Evolutionary conservation across 2,888 invertebrate species (phyloP).

Genomic region (Rhaphigaster nebulosa): DNA sequence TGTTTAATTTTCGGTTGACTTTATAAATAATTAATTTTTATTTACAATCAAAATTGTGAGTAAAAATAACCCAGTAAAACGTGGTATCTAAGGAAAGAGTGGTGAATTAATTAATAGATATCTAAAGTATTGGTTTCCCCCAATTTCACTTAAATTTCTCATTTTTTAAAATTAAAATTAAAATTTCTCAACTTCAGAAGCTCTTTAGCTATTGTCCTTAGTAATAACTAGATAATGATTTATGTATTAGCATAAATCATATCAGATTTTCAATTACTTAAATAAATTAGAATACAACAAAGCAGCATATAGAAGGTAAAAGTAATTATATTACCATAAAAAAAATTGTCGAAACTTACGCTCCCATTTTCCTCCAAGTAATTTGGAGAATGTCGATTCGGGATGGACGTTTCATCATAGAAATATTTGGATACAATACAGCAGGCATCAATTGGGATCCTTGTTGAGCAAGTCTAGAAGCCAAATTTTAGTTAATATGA

Average conservation of each 20-base stretch:
- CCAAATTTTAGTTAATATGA: not conserved
- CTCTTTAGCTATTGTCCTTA: not conserved
- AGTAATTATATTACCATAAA: not conserved
- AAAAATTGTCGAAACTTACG: slow-evolving; percentile 65
- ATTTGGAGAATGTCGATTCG: slow-evolving; percentile 67
- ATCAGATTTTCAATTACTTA: not conserved
- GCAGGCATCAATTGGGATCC: slow-evolving; percentile 63
- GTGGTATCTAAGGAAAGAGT: not conserved
- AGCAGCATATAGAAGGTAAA: not conserved
- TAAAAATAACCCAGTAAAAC: not conserved
- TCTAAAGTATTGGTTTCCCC: not conserved
- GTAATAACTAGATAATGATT: not conserved
- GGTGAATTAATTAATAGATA: not conserved
- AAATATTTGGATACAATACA: slow-evolving; percentile 62
- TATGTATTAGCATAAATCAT: not conserved
- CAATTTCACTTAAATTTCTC: not conserved
- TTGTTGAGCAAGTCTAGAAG: slow-evolving; percentile 59
- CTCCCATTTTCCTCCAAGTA: slow-evolving; percentile 67
- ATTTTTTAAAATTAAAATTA: not conserved
- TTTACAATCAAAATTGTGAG: not conserved
- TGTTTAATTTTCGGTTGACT: not conserved
- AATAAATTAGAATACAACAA: not conserved
- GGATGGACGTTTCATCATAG: slow-evolving; percentile 67
- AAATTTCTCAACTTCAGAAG: not conserved
- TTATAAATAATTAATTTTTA: not conserved